phyloP scores from a whole-genome alignment of 2,113 vertebrate species.

The Notiomystis cincta region DNA sequence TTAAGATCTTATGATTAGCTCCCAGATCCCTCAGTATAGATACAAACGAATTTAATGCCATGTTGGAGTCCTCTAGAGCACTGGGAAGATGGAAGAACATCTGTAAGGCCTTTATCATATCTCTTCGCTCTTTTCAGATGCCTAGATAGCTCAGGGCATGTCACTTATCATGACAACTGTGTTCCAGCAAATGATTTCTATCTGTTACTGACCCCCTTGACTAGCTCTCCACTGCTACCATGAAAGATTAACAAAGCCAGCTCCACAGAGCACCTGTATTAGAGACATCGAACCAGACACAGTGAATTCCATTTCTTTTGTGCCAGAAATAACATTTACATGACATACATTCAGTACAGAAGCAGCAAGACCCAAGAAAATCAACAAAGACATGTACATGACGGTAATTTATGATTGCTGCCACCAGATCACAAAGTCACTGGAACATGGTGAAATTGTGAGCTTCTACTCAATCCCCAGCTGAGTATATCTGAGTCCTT shows the following conservation, averaged over 20 bases:
- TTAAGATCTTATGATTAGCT: neutral
- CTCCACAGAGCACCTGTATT: neutral
- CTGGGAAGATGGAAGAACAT: neutral
- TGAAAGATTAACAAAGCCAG: neutral
- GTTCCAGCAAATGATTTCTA: neutral
- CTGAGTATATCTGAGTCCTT: neutral
- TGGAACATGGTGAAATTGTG: neutral
- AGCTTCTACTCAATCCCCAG: neutral
- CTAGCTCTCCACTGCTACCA: neutral
- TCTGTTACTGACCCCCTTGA: neutral
- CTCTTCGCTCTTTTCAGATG: neutral
- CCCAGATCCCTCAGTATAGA: neutral
- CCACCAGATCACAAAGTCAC: neutral
- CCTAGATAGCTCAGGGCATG: neutral
- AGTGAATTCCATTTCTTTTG: neutral
- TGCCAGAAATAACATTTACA: neutral
- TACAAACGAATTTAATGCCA: neutral
- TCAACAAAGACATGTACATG: neutral
- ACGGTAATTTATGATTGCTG: conserved; percentile 1
- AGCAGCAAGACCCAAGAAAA: conserved; percentile 10
- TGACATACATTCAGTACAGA: conserved; percentile 22
- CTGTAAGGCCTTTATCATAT: neutral
- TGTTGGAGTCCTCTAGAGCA: neutral
- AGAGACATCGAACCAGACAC: neutral
- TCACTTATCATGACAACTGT: neutral